A percentile compares a stretch with the other conserved stretches of the same genome.
Evolutionary conservation across 2,113 vertebrate species (phyloP).

Genomic region (Oreotrochilus melanogaster): DNA sequence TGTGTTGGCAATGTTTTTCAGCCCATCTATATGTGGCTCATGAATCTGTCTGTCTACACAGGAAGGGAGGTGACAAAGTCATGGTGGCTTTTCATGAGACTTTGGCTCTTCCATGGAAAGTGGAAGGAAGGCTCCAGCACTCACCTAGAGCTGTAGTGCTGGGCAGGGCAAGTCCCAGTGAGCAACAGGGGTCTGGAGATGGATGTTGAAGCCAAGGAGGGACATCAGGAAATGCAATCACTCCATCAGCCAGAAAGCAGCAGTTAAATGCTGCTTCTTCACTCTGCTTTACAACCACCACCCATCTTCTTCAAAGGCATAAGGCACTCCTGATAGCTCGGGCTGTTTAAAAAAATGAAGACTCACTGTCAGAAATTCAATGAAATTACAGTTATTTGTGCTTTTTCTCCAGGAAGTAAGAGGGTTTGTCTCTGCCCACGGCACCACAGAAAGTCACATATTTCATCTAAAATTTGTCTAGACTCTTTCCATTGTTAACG

Average conservation of each 20-base stretch:
- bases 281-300: background rate
- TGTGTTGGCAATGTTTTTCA: background rate
- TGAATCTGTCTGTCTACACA: background rate
- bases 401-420: background rate
- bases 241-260: background rate
- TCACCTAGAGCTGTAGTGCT: background rate
- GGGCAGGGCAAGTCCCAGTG: background rate
- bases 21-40: rapidly evolving
- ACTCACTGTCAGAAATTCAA: background rate
- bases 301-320: background rate
- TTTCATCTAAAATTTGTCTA: background rate
- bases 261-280: background rate
- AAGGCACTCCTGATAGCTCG: background rate
- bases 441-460: background rate
- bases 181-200: background rate
- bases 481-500: background rate
- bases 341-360: background rate
- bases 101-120: background rate
- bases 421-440: background rate
- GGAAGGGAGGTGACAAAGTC: background rate
- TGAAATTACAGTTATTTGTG: conserved; percentile 5
- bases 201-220: background rate
- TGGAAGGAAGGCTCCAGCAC: background rate
- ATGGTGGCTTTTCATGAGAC: background rate
- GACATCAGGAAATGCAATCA: background rate